These are phyloP conservation scores for Microctenopoma steveboyesi DNA, from an alignment of 2,797 vertebrate species.

Conservation along the genomic window DNA sequence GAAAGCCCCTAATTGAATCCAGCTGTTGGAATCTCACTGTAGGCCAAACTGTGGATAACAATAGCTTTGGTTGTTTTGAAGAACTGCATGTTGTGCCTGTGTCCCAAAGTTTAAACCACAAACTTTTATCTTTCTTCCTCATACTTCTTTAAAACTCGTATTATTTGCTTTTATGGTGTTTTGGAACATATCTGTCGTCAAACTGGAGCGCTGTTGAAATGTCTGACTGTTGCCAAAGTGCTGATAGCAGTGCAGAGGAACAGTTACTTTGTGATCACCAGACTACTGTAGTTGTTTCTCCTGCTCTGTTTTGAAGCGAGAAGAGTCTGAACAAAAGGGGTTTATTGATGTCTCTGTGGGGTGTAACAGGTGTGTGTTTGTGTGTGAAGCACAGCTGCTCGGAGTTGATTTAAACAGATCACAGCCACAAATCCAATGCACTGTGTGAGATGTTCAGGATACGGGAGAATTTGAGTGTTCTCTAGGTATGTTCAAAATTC, in stretches of 20 bases:
- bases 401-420: slow-evolving; percentile 49
- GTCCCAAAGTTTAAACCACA: slow-evolving; percentile 50
- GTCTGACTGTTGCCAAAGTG: background rate
- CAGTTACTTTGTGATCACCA: background rate
- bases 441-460: background rate
- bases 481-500: background rate
- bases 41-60: slow-evolving; percentile 65
- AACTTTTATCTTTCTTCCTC: slow-evolving; percentile 30
- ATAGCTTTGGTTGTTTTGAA: slow-evolving; percentile 62
- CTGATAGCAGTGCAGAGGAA: slow-evolving; percentile 5
- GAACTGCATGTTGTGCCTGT: slow-evolving; percentile 48
- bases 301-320: slow-evolving; percentile 6
- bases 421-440: slow-evolving; percentile 23
- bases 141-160: slow-evolving; percentile 20
- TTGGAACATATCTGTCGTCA: background rate
- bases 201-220: background rate
- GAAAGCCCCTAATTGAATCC: slow-evolving; percentile 71
- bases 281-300: slow-evolving; percentile 2
- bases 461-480: background rate
- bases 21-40: slow-evolving; percentile 73
- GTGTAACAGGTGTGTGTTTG: slow-evolving; percentile 42
- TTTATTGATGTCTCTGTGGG: slow-evolving; percentile 14
- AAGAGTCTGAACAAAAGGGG: slow-evolving; percentile 12
- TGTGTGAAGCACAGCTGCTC: slow-evolving; percentile 55
- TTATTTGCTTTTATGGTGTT: slow-evolving; percentile 11